Base-by-base conservation (phyloP, 2,797 vertebrate genomes). In the Danio kyathit region DNA sequence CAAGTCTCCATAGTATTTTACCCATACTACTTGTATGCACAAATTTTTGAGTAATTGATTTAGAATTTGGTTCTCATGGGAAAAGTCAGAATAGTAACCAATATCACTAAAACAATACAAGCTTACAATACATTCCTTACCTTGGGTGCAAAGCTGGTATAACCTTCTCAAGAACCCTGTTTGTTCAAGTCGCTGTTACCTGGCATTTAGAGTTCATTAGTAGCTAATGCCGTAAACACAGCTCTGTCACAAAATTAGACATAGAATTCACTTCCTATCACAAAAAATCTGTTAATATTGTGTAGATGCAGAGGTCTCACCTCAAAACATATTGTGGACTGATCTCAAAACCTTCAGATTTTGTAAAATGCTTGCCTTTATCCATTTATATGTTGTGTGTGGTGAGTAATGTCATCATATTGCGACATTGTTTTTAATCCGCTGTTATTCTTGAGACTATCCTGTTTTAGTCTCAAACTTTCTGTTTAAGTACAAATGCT, bases 391-490 rank as follows among this genome's bases (percentile, higher is more conserved):
- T 12, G 13, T 48, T 57, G 14, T 5, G 5, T 38, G 41, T 51
- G 7, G 10, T 16, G 14, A 3, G 46, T 14, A n/a, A n/a, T 67
- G 14, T 57, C 52, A 12, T 67, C 75, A n/a, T 73, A 17, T 54
- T 61, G 29, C 49, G 41, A 52, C 17, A 64, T 51, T 41, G 6
- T 52, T 38, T 14, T 14, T 11, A 63, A 5, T 51, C 29, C 1
- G 14, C 52, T 52, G 38, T 76, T 64, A 16, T 76, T 65, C 6
- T 49, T 19, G 11, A 12, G 4, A 16, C 40, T 52, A 6, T 64
- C 7, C 16, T 43, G 38, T 76, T 52, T 61, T 76, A 64, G 48
- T 65, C n/a, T 12, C 12, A 29, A 56, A 56, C 49, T 5, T 76
- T 5, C 12, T 54, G 7, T 49, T 65, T 40, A 54, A 16, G 49